Base-by-base conservation (phyloP, 2,888 invertebrate species). In the Tetramorium bicarinatum region DNA sequence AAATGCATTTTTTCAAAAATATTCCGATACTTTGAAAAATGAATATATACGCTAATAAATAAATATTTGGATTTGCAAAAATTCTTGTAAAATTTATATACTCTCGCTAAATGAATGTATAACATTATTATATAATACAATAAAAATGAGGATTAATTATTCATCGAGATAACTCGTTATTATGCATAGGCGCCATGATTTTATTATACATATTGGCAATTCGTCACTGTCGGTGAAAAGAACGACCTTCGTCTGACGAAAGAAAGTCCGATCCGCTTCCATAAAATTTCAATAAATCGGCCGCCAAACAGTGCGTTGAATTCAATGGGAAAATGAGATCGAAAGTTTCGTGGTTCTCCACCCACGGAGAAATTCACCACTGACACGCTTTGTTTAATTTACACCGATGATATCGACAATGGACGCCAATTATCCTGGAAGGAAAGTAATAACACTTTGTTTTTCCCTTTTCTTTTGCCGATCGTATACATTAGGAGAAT, bases 271-370 rank as follows among this genome's bases (percentile, higher is more conserved):
- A 89, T 91, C 90, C 79, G 84, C 77, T 90, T 91, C 87, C 91
- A 91, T 91, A 85, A 81, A 66, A 91, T 91, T 91, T 90, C 88
- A 90, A 91, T 91, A 90, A 87, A 91, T 91, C 87, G 88, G 83
- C 84, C 75, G 91, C 84, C 85, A 90, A 87, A 49, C 91, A 81
- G 91, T 59, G 89, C 87, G 82, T 88, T 87, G 85, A 87, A 89
- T 87, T 85, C 85, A 84, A 52, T 69, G 85, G 61, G 69, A 83
- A 76, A 76, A 81, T 71, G 84, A 61, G 79, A 59, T 79, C 47
- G 79, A 79, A 79, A 79, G 79, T 79, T 9, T 54, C 52, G 71
- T 47, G 38, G 47, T 79, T 79, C 79, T 79, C 71, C 79, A 79
- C 79, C 79, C 71, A 71, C 71, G 47, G 71, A 79, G 79, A 79